Percentiles rank a stretch among this genome's conserved stretches.
Conservation (phyloP, 2,797 vertebrate genomes). For the Artibeus lituratus region DNA sequence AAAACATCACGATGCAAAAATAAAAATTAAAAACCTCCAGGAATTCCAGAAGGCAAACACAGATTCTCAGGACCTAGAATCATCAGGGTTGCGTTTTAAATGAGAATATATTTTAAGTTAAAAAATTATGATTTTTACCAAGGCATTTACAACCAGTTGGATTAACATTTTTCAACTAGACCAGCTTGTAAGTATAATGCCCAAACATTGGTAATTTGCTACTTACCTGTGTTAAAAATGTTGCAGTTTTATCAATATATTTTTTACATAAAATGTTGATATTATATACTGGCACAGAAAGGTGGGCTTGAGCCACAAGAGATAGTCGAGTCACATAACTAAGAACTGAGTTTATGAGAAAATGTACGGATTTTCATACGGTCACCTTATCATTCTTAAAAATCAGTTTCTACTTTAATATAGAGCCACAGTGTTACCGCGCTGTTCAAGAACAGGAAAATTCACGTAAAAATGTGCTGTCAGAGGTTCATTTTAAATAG, state of each 20-base stretch:
- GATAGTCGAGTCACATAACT: background rate
- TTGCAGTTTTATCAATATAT: background rate
- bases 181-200: background rate
- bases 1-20: constrained; percentile 21
- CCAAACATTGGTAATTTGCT: background rate
- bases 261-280: background rate
- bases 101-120: background rate
- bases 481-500: background rate
- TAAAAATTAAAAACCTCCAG: background rate
- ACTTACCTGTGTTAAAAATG: background rate
- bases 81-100: background rate
- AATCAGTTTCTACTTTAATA: background rate
- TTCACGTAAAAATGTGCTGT: background rate
- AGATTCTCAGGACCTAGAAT: constrained; percentile 4
- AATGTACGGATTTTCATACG: background rate
- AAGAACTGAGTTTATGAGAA: background rate
- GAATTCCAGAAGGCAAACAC: background rate
- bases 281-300: background rate
- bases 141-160: background rate
- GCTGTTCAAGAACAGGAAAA: background rate
- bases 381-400: background rate
- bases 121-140: background rate
- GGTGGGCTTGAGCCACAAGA: background rate
- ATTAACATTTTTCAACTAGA: background rate
- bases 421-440: background rate